Base-by-base conservation (phyloP, 2,888 invertebrate species). In the Byasa hedistus region DNA sequence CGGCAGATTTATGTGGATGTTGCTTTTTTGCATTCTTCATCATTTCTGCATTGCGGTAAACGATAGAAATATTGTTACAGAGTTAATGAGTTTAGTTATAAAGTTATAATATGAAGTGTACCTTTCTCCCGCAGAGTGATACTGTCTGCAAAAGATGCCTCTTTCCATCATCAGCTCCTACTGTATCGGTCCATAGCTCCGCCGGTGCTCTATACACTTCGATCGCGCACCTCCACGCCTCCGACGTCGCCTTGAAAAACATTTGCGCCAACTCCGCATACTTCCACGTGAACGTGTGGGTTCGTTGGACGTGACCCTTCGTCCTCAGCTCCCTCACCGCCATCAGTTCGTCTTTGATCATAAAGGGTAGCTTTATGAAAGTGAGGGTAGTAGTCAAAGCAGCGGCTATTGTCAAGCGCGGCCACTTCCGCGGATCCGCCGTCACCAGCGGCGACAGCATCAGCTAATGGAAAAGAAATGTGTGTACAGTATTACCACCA, bases 51-150 rank as follows among this genome's bases (percentile, higher is more conserved):
- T n/a, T n/a, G n/a, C n/a, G 10, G 10, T 32, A 32, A 8, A 32
- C 10, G 7, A 10, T 10, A 32, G 32, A 32, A 32, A 32, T 32
- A 10, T 10, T 10, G 32, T 10, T 32, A 32, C 0, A 10, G 32
- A 32, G 10, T 32, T 32, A 32, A 32, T 5, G 8, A 32, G 32
- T 32, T 7, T 7, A 32, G 10, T 32, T 5, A 10, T 32, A 10
- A 10, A 10, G 7, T 32, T 32, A 10, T 10, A 32, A 32, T 7
- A 32, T 32, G 32, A 3, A 63, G 62, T 19, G 19, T 39, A 88
- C 91, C 88, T 96, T 95, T 70, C 95, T 88, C 2, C 95, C 95
- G 76, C 95, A 95, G 27, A 95, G 86, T 0, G 94, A 94, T 19
- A 94, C 93, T 0, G 94, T 94, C 77, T 95, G 94, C 66, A 94